Conservation (phyloP, 2,888 invertebrate species). For the Ochropacha duplaris region DNA sequence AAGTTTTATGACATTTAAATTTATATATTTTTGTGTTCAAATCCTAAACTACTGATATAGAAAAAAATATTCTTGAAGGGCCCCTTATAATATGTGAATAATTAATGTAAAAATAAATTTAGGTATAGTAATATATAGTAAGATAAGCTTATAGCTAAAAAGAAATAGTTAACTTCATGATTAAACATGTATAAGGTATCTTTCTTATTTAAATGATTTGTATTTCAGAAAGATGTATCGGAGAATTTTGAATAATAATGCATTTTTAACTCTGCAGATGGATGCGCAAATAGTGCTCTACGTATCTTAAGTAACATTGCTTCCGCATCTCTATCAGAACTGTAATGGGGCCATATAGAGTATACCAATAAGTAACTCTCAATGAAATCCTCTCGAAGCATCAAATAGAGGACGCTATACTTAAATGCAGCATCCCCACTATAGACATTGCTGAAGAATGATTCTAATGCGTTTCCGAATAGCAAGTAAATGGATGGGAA, state of each 20-base stretch:
- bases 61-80: too few relatives aligned
- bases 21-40: too few relatives aligned
- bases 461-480: slow-evolving; percentile 39
- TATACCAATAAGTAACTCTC: slow-evolving; percentile 49
- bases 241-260: slow-evolving; percentile 31
- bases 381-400: slow-evolving; percentile 44
- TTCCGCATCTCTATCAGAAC: slow-evolving; percentile 10
- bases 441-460: slow-evolving; percentile 15
- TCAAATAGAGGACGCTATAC: slow-evolving; percentile 6
- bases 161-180: too few relatives aligned
- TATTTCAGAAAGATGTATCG: slow-evolving; percentile 5
- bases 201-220: not conserved
- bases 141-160: too few relatives aligned
- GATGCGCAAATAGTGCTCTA: slow-evolving; percentile 30
- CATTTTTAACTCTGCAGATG: slow-evolving; percentile 54
- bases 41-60: too few relatives aligned
- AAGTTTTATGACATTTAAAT: too few relatives aligned
- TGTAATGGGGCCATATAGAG: slow-evolving; percentile 24
- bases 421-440: slow-evolving; percentile 28
- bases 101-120: too few relatives aligned
- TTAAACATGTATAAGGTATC: too few relatives aligned
- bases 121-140: too few relatives aligned
- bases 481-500: slow-evolving; percentile 54
- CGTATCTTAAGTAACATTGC: slow-evolving; percentile 22
- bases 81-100: too few relatives aligned